Evolutionary conservation across 2,113 vertebrate species (phyloP).

Genomic region (Peromyscus californicus): DNA sequence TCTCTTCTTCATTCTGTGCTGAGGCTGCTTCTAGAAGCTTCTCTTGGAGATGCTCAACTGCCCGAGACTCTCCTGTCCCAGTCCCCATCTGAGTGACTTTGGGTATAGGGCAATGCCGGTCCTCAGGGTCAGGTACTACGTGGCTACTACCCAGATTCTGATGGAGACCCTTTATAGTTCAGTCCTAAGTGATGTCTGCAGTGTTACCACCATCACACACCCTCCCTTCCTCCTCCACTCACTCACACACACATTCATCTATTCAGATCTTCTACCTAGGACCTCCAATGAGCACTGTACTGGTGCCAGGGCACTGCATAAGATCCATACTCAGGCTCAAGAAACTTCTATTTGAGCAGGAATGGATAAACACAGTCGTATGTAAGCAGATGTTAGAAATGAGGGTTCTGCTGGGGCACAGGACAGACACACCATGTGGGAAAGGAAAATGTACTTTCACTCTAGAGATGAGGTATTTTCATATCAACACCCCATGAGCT

Average conservation of each 20-base stretch:
- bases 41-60: background rate
- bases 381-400: background rate
- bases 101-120: background rate
- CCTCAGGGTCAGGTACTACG: rapidly evolving
- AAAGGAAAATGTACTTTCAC: background rate
- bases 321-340: background rate
- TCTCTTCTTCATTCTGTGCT: background rate
- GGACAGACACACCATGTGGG: background rate
- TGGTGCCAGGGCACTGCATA: background rate
- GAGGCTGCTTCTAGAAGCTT: background rate
- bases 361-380: background rate
- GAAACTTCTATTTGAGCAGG: background rate
- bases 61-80: background rate
- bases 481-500: background rate
- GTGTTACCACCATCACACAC: background rate
- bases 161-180: background rate
- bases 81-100: background rate
- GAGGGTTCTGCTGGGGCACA: background rate
- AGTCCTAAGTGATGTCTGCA: background rate
- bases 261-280: background rate
- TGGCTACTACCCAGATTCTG: too few relatives aligned
- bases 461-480: background rate
- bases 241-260: too few relatives aligned
- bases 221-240: too few relatives aligned
- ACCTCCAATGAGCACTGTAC: background rate